These are phyloP conservation scores for Miichthys miiuy DNA, from an alignment of 2,797 vertebrate species.

Conservation along the genomic window DNA sequence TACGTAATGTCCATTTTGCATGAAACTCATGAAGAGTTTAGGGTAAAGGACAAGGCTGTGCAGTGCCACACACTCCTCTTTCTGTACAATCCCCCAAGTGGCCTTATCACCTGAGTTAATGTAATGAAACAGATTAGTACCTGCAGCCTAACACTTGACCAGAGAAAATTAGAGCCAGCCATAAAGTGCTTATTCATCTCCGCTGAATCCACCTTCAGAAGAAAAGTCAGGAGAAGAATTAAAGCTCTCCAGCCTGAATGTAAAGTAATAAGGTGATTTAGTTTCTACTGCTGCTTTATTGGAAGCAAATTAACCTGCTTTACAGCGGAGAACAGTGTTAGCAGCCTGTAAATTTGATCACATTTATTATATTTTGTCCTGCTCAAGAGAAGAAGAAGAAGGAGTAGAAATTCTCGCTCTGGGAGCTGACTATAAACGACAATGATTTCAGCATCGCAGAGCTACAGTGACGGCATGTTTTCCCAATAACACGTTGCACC, in stretches of 20 bases:
- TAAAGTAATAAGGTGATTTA: conserved; percentile 61
- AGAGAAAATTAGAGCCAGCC: conserved; percentile 67
- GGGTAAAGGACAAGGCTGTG: neutral
- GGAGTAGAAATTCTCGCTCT: conserved; percentile 13
- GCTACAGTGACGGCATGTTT: conserved; percentile 26
- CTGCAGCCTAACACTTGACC: conserved; percentile 63
- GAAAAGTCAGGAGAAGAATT: conserved; percentile 31
- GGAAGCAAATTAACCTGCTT: conserved; percentile 68
- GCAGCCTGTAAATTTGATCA: conserved; percentile 61
- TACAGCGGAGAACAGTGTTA: conserved; percentile 56
- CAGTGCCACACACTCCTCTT: conserved; percentile 4
- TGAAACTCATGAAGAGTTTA: neutral
- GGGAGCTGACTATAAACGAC: conserved; percentile 23
- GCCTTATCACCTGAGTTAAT: conserved; percentile 68
- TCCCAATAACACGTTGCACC: conserved; percentile 23
- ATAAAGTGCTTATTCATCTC: conserved; percentile 71
- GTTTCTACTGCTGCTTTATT: conserved; percentile 60
- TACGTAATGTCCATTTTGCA: neutral
- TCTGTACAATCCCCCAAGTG: conserved; percentile 26
- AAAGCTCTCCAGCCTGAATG: conserved; percentile 44
- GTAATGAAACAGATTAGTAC: conserved; percentile 72
- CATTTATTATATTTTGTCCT: conserved; percentile 48
- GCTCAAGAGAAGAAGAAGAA: conserved; percentile 12
- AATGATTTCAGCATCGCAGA: neutral
- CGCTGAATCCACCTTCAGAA: conserved; percentile 58